A percentile compares a stretch with the other conserved stretches of the same genome.
Conservation (phyloP, 2,113 vertebrate genomes). For the Alouatta palliata region DNA sequence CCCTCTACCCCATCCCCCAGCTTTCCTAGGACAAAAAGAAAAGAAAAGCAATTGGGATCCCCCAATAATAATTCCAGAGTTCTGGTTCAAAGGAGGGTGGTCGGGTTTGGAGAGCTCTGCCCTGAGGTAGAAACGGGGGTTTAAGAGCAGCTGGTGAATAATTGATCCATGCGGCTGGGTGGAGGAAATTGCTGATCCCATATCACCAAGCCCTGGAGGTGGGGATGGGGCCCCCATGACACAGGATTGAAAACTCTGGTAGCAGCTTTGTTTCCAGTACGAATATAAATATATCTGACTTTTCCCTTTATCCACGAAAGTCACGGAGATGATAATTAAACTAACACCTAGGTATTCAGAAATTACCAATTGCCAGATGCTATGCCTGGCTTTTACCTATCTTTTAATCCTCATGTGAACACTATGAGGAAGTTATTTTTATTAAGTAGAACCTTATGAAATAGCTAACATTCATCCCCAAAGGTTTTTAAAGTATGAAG, state of each 20-base stretch:
- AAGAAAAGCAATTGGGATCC: not conserved
- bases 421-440: not conserved
- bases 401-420: not conserved
- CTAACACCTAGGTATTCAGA: accelerated
- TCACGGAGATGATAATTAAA: accelerated
- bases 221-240: not conserved
- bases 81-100: slow-evolving; percentile 38
- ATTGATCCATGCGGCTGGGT: not conserved
- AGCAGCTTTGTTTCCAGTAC: not conserved
- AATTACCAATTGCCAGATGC: not conserved
- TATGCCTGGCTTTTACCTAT: accelerated
- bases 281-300: accelerated
- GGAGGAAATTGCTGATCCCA: slow-evolving; percentile 56
- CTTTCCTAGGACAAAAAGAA: not conserved
- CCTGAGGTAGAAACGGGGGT: not conserved
- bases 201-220: slow-evolving; percentile 46
- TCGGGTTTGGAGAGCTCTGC: not conserved
- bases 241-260: not conserved
- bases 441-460: not conserved
- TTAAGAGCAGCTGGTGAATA: not conserved
- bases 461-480: not conserved
- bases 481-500: not conserved
- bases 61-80: not conserved
- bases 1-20: accelerated
- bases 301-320: not conserved